Evolutionary conservation across 2,797 vertebrate species (phyloP).

Genomic region (Ataeniobius toweri): DNA sequence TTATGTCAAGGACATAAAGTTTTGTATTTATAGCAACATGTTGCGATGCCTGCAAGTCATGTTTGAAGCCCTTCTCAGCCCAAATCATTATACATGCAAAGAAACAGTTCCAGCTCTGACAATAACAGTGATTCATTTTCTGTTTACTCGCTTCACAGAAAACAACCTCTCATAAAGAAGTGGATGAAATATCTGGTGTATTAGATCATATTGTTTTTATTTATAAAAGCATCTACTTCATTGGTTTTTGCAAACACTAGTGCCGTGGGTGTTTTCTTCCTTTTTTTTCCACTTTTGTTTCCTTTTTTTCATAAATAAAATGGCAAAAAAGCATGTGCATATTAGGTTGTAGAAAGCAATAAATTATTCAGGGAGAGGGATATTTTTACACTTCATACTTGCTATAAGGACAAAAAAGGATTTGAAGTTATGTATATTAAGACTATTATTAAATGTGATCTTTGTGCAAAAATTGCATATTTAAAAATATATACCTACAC

Average conservation of each 20-base stretch:
- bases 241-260: background rate
- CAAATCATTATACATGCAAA: background rate
- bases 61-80: conserved; percentile 5
- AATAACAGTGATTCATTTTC: conserved; percentile 29
- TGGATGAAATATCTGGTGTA: conserved; percentile 14
- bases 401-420: background rate
- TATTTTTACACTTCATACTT: conserved; percentile 15
- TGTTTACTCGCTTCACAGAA: conserved; percentile 33
- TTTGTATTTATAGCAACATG: background rate
- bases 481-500: background rate
- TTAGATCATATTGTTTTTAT: conserved; percentile 26
- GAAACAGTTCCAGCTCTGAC: conserved; percentile 3
- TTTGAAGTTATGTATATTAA: background rate
- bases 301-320: conserved; percentile 9
- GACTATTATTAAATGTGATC: background rate
- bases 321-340: background rate
- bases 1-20: background rate
- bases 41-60: conserved; percentile 15
- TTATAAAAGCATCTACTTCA: conserved; percentile 23
- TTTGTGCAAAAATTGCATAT: background rate
- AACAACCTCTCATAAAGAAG: conserved; percentile 22
- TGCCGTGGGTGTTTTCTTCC: background rate
- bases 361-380: conserved; percentile 1
- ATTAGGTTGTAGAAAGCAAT: conserved; percentile 17
- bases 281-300: background rate